Conservation (phyloP, 2,888 invertebrate species). For the Diplolepis rosae region DNA sequence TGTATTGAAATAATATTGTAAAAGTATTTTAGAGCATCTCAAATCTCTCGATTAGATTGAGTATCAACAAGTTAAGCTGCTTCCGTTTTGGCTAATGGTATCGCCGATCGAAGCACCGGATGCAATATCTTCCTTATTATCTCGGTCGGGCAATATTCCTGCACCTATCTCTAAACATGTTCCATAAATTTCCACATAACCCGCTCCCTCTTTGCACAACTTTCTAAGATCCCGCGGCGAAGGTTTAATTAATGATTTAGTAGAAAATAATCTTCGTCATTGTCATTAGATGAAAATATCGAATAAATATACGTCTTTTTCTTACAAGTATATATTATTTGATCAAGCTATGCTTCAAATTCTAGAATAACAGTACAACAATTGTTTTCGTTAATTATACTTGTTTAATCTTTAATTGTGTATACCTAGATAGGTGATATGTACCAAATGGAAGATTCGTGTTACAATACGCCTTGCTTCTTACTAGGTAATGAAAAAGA, state of each 20-base stretch:
- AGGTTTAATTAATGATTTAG: conserved; percentile 26
- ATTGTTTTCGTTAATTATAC: conserved; percentile 38
- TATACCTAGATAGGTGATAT: conserved; percentile 66
- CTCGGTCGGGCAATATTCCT: conserved; percentile 17
- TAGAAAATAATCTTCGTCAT: conserved; percentile 51
- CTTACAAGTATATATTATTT: conserved; percentile 2
- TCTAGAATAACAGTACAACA: conserved; percentile 27
- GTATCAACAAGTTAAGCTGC: background rate
- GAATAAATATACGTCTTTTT: conserved; percentile 22
- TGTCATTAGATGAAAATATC: conserved; percentile 47
- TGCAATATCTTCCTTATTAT: conserved; percentile 28
- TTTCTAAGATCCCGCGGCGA: background rate
- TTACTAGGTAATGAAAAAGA: background rate
- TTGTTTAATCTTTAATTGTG: conserved; percentile 46
- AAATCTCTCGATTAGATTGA: conserved; percentile 7
- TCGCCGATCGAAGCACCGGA: conserved; percentile 18
- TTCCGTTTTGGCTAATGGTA: conserved; percentile 22
- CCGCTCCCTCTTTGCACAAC: background rate
- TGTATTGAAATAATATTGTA: background rate
- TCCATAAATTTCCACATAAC: conserved; percentile 4
- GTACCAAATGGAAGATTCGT: conserved; percentile 74
- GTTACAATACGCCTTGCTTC: conserved; percentile 54
- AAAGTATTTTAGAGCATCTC: background rate
- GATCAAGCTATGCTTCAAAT: conserved; percentile 11
- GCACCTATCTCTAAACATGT: conserved; percentile 5